Percentiles rank a stretch among this genome's conserved stretches.
Evolutionary conservation across 2,888 invertebrate species (phyloP).

Genomic region (Congeria kusceri): DNA sequence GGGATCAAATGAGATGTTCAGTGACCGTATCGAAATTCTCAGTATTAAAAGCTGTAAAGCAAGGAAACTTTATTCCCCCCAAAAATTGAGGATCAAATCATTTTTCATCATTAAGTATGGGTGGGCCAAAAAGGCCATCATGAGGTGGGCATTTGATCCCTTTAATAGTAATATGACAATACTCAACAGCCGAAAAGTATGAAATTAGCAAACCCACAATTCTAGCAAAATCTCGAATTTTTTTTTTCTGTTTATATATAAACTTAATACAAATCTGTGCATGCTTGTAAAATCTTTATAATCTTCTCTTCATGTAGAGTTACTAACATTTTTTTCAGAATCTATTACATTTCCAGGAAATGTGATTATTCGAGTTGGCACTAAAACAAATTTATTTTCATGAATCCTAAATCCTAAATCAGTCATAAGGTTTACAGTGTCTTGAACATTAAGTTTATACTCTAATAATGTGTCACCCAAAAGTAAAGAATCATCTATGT

Average conservation of each 20-base stretch:
- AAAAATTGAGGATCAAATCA: no score
- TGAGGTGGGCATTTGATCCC: constrained; percentile 5
- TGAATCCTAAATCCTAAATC: constrained; percentile 55
- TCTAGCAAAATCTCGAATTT: constrained; percentile 15
- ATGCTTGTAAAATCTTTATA: constrained; percentile 16
- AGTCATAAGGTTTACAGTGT: constrained; percentile 28
- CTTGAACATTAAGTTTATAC: constrained; percentile 42
- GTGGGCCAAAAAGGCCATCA: background rate
- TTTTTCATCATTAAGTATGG: no score
- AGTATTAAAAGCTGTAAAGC: no score
- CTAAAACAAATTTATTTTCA: constrained; percentile 45
- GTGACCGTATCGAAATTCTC: constrained; percentile 12
- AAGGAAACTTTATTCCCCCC: no score
- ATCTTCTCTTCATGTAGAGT: constrained; percentile 21
- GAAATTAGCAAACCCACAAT: constrained; percentile 9
- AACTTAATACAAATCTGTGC: constrained; percentile 13
- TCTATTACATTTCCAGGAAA: constrained; percentile 29
- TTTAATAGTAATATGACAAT: constrained; percentile 10
- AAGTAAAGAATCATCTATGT: constrained; percentile 59
- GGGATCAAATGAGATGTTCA: constrained; percentile 1
- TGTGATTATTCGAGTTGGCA: constrained; percentile 25
- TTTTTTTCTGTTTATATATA: background rate
- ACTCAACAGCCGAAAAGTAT: constrained; percentile 28
- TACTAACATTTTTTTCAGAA: constrained; percentile 25
- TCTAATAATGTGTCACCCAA: constrained; percentile 21